Conservation (phyloP, 1,140 invertebrate genomes). For the Trinorchestia longiramus region DNA sequence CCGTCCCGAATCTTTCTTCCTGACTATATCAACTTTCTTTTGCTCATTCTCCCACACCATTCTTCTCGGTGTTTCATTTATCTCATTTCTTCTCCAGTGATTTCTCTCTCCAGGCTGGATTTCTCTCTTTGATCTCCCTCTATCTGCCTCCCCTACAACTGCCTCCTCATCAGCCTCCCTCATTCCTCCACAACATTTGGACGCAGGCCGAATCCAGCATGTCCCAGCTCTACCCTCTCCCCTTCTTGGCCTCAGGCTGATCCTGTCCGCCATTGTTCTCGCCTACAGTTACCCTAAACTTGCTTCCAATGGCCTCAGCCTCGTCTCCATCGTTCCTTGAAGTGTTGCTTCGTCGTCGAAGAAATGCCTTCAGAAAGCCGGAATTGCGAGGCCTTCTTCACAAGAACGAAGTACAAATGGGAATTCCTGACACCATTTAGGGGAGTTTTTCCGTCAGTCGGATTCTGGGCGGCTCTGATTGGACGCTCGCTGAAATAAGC, state of each 20-base stretch:
- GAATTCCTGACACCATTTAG: constrained; percentile 31
- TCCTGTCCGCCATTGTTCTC: constrained; percentile 43
- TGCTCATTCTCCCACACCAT: not conserved
- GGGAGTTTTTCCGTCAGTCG: constrained; percentile 19
- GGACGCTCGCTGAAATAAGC: not conserved
- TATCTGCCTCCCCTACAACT: not conserved
- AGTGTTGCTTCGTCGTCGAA: constrained; percentile 38
- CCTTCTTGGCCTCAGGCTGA: constrained; percentile 29
- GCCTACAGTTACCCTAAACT: constrained; percentile 29
- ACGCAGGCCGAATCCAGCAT: not conserved
- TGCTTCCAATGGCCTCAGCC: not conserved
- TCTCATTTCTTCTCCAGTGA: too few relatives aligned
- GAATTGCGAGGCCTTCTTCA: constrained; percentile 17
- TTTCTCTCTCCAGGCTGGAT: not conserved
- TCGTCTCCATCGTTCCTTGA: constrained; percentile 43
- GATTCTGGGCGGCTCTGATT: not conserved
- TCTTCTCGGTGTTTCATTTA: not conserved
- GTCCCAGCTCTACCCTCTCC: not conserved
- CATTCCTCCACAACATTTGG: not conserved
- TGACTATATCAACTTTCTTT: not conserved
- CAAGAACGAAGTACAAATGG: constrained; percentile 35
- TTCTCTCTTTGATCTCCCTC: not conserved
- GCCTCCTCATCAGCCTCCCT: not conserved
- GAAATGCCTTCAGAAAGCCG: constrained; percentile 46
- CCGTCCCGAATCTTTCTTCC: not conserved